Evolutionary conservation across 2,797 vertebrate genomes (phyloP), one percentile per base, ranked within the genome.

Genomic region (Parauchenoglanis punctatus): DNA sequence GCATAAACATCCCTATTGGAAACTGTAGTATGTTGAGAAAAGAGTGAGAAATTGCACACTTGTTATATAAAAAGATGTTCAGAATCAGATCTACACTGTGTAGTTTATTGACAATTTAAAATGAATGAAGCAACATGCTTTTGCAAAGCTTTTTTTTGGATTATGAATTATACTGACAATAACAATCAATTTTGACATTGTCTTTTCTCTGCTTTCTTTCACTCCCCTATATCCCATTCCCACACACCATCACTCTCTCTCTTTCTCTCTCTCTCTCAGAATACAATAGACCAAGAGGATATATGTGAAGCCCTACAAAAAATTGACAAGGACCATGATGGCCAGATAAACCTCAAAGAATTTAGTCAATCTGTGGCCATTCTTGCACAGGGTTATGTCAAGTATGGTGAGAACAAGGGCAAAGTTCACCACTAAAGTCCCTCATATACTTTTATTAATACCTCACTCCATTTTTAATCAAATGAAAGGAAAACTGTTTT

Each of bases 241-340:
- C 72, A 46, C 35, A 35, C 35, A 35, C 35, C 46, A 8, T n/a
- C n/a, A n/a, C 35, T 46, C 44, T 54, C 25, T 77, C 15, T 46
- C 44, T 76, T 13, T 78, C 25, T 56, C n/a, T 58, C 2, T 61
- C 65, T 87, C 40, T 85, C 70, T 49, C 86, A 96, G 95, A 89
- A 65, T 13, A 92, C 92, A 83, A 90, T 96, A 58, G 92, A 88
- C 31, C 28, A 89, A 7, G 90, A 81, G 3, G 94, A 95, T 31
- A 90, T 96, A 0, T 87, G 91, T 20, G 93, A 94, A 61, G 92
- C 90, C 75, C 92, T 96, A 92, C 61, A 85, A 0, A 80, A 89
- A 59, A 77, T 96, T 88, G 95, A 96, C 83, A 95, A 95, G 90
- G 95, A 95, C 88, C 91, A 92, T 0, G 95, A 96, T 20, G 94